Percentiles rank a stretch among this genome's conserved stretches.
These are phyloP conservation scores for Myotis findleyi DNA, from an alignment of 2,797 vertebrate species.

Conservation along the genomic window DNA sequence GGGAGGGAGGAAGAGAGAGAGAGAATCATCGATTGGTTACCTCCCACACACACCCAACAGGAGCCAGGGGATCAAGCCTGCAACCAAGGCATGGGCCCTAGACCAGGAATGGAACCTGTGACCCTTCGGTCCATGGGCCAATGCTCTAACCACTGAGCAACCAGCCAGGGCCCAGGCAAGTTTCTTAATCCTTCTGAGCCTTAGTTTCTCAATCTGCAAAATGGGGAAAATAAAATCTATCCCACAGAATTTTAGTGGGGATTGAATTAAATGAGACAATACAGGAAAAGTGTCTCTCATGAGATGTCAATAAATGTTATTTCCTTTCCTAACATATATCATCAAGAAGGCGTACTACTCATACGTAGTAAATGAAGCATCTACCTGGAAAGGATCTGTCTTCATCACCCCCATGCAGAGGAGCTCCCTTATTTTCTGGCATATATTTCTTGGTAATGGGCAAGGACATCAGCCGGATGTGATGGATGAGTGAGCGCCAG, in stretches of 20 bases:
- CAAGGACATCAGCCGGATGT: constrained; percentile 94
- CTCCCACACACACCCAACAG: too few species aligned
- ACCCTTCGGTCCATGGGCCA: too few species aligned
- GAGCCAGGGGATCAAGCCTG: too few species aligned
- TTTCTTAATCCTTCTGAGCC: constrained; percentile 16
- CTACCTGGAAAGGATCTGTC: constrained; percentile 72
- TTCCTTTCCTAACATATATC: background rate
- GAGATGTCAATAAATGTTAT: background rate
- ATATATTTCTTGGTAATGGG: constrained; percentile 98
- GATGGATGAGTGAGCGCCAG: constrained; percentile 93
- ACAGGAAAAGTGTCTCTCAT: background rate
- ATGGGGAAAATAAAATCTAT: background rate
- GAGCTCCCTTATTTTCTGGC: constrained; percentile 90
- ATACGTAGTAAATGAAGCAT: background rate
- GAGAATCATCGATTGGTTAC: too few species aligned
- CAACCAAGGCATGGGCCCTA: too few species aligned
- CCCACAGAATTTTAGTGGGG: background rate
- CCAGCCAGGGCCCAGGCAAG: background rate
- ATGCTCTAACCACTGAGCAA: too few species aligned
- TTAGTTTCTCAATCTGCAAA: constrained; percentile 29
- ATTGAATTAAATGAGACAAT: constrained; percentile 12
- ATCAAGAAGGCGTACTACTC: background rate
- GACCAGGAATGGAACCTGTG: too few species aligned
- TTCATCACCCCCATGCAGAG: constrained; percentile 47
- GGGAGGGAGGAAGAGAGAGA: too few species aligned